These are phyloP conservation scores for Solen grandis DNA, from an alignment of 1,140 invertebrate genomes.

Conservation along the genomic window DNA sequence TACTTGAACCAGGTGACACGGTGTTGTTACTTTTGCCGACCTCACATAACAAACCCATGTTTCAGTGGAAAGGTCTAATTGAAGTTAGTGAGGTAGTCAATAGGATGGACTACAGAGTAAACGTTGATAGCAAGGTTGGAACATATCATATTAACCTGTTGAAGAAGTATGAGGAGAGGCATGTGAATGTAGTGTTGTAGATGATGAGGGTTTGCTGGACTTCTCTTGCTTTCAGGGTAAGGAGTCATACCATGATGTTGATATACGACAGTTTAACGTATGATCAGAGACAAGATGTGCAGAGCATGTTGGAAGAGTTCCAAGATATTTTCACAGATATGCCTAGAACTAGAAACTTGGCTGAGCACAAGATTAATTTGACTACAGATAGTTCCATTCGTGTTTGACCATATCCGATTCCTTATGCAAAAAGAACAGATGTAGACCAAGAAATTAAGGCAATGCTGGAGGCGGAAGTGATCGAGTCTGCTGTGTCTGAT, in stretches of 20 bases:
- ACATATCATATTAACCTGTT: too few species aligned
- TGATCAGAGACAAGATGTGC: slow-evolving; percentile 17
- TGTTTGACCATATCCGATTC: slow-evolving; percentile 36
- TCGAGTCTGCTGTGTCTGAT: slow-evolving; percentile 28
- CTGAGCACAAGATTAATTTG: slow-evolving; percentile 48
- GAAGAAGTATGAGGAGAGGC: neutral
- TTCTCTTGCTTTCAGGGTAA: too few species aligned
- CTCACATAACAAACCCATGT: slow-evolving; percentile 56
- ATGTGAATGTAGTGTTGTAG: neutral
- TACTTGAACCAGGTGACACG: slow-evolving; percentile 48
- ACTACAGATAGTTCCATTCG: slow-evolving; percentile 43
- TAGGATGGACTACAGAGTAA: slow-evolving; percentile 44
- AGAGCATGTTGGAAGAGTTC: too few species aligned
- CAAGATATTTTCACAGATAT: slow-evolving; percentile 45
- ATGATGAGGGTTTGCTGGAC: too few species aligned
- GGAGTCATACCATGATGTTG: slow-evolving; percentile 44
- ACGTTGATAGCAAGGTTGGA: too few species aligned
- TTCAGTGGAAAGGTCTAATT: slow-evolving; percentile 56
- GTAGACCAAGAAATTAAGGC: slow-evolving; percentile 50
- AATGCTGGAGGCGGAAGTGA: slow-evolving; percentile 62
- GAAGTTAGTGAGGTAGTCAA: slow-evolving; percentile 17
- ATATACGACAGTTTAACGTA: too few species aligned
- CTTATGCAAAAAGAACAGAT: slow-evolving; percentile 36
- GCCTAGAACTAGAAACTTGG: slow-evolving; percentile 42
- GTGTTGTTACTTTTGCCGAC: too few species aligned